Evolutionary conservation across 30 jellyfish, hydroid and myxozoan species (phyloP).

Genomic region (Haliclystus octoradiatus): DNA sequence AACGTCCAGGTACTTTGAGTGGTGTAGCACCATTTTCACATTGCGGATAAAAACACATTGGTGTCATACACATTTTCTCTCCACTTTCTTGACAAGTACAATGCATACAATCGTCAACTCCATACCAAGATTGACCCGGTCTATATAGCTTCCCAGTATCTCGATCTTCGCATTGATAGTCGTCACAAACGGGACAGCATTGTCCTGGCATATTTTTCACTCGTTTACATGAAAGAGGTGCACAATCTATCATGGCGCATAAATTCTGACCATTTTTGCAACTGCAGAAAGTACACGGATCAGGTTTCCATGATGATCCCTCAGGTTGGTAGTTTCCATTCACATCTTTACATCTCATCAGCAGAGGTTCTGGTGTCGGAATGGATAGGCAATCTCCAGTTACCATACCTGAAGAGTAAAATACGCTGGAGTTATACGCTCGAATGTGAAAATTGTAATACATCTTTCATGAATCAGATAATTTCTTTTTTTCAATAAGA

Average conservation of each 20-base stretch:
- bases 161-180: neutral
- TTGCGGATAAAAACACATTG: conserved; percentile 67
- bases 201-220: neutral
- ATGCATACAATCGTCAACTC: conserved; percentile 54
- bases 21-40: conserved; percentile 47
- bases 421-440: no score
- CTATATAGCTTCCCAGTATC: neutral
- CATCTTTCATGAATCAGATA: no score
- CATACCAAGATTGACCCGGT: conserved; percentile 26
- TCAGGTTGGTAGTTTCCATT: neutral
- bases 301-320: neutral
- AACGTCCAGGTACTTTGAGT: conserved; percentile 39
- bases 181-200: conserved; percentile 1
- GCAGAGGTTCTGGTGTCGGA: neutral
- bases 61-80: conserved; percentile 46
- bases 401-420: no score
- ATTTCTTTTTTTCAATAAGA: no score
- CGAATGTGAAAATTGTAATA: no score
- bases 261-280: neutral
- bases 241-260: conserved; percentile 3
- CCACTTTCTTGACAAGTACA: conserved; percentile 54
- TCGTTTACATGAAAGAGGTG: neutral
- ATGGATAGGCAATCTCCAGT: neutral
- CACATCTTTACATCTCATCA: neutral
- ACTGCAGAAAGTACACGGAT: conserved; percentile 1